A percentile compares a stretch with the other conserved stretches of the same genome.
These are phyloP conservation scores for Sapayoa aenigma DNA, from an alignment of 2,113 vertebrate species.

Conservation along the genomic window DNA sequence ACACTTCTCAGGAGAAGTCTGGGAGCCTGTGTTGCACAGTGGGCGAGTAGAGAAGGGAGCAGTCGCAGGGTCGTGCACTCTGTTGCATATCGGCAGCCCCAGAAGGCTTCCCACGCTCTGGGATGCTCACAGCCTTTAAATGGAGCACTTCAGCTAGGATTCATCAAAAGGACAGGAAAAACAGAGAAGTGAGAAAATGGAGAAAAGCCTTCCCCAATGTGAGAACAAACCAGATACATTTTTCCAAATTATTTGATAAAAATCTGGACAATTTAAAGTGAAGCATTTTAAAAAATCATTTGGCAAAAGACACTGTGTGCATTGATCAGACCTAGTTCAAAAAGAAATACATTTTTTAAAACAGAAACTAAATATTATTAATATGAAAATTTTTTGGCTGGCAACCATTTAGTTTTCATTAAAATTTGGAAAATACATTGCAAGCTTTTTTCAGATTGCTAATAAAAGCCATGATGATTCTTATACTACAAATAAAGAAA, in stretches of 20 bases:
- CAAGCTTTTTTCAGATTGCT: not conserved
- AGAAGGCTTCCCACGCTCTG: not conserved
- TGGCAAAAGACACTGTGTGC: not conserved
- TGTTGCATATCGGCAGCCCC: not conserved
- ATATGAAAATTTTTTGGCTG: not conserved
- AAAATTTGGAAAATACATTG: slow-evolving; percentile 12
- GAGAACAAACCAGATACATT: slow-evolving; percentile 24
- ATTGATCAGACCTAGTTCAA: not conserved
- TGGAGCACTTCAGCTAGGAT: not conserved
- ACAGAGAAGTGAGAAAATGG: slow-evolving; percentile 29
- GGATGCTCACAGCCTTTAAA: slow-evolving; percentile 32
- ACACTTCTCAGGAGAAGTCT: slow-evolving; percentile 39
- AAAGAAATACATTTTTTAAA: not conserved
- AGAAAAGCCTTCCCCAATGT: not conserved
- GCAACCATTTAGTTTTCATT: not conserved
- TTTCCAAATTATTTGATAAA: slow-evolving; percentile 38
- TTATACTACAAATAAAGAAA: not conserved
- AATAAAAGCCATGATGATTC: not conserved
- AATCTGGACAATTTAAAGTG: slow-evolving; percentile 9
- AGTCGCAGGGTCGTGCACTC: not conserved
- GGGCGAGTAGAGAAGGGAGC: slow-evolving; percentile 31
- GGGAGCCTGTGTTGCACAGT: not conserved
- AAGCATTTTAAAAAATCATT: not conserved
- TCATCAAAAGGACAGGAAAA: not conserved
- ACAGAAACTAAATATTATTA: not conserved